These are phyloP conservation scores for Vombatus ursinus DNA, from an alignment of 2,113 vertebrate species.

Conservation along the genomic window DNA sequence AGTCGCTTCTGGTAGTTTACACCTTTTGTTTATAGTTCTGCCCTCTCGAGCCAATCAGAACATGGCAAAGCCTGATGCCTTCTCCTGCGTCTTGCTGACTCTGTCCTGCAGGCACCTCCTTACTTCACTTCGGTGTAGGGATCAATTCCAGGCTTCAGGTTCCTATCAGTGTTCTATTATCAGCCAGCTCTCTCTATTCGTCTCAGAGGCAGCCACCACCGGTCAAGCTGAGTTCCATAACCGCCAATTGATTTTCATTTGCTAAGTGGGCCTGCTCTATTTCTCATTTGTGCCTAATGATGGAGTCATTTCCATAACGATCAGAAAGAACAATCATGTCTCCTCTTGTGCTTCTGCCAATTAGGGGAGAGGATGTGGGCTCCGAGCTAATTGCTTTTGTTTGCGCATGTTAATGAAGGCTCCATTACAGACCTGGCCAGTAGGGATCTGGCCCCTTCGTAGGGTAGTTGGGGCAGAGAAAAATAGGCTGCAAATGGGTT, in stretches of 20 bases:
- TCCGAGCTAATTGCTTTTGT: constrained; percentile 24
- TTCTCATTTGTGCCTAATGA: background rate
- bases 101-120: background rate
- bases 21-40: background rate
- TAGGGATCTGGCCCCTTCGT: background rate
- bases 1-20: background rate
- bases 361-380: background rate
- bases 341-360: constrained; percentile 16
- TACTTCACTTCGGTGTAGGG: background rate
- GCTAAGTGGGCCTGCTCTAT: background rate
- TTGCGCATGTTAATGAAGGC: background rate
- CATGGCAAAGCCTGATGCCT: background rate
- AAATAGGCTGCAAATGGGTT: background rate
- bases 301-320: constrained; percentile 7
- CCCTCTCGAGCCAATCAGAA: background rate
- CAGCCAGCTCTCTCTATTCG: too few species aligned
- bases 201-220: background rate
- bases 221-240: background rate
- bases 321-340: background rate
- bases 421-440: background rate
- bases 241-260: background rate
- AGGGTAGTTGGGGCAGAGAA: background rate
- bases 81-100: background rate
- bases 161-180: background rate
- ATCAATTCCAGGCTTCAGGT: background rate